Evolutionary conservation across 2,888 invertebrate genomes (phyloP), one percentile per base, ranked within the genome.

Genomic region (Strigamia maritima): DNA sequence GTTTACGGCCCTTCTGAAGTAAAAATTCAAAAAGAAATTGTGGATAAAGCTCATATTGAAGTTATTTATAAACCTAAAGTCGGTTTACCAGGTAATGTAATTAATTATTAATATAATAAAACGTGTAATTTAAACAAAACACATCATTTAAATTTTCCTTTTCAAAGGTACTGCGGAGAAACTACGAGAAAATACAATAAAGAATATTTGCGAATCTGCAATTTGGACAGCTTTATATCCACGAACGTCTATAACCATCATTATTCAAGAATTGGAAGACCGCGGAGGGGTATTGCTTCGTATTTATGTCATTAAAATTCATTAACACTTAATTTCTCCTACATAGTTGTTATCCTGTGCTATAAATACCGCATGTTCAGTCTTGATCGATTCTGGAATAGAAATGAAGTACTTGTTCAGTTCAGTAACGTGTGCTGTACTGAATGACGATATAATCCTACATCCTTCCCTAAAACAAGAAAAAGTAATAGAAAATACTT

Each of bases 191-290:
- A 89, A 90, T 82, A 88, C 92, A 7, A 90, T 97, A 79, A 89
- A 89, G 82, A 92, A 92, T 84, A 92, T 92, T 0, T 92, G 93
- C 85, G 93, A 94, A 85, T 88, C 91, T 14, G 90, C 92, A 0
- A 86, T 97, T 44, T 84, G 93, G 1, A 88, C 91, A 0, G 87
- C 90, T 24, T 84, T 94, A 49, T 92, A 95, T 87, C 96, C 97
- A 4, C 89, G 95, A 76, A 91, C 95, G 0, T 90, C 92, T 31
- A 90, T 97, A 82, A 89, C 90, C 0, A 87, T 97, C 60, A 91
- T 92, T 79, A 86, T 97, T 79, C 96, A 97, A 85, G 96, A 97
- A 87, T 86, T 96, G 84, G 94, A 96, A 84, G 91, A 95, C 86
- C 90, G 88, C 85, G 93, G 94, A 82, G 92, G 93, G 82, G 94